A percentile compares a stretch with the other conserved stretches of the same genome.
These are phyloP conservation scores for Euwallacea fornicatus DNA, from an alignment of 1,140 invertebrate genomes.

Conservation along the genomic window DNA sequence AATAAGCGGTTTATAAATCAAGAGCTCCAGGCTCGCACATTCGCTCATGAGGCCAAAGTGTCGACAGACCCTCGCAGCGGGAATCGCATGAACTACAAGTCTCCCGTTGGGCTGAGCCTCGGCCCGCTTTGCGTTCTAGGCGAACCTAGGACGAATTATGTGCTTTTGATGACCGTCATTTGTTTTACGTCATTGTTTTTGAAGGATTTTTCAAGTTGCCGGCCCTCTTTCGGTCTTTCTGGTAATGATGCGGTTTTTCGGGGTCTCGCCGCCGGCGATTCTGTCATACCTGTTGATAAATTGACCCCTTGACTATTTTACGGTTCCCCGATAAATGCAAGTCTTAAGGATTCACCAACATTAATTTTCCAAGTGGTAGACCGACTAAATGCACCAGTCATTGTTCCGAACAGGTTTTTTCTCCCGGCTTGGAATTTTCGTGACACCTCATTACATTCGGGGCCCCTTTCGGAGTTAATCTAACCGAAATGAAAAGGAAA, in stretches of 20 bases:
- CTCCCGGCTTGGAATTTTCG: not conserved
- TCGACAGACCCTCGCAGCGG: constrained; percentile 41
- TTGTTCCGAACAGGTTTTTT: not conserved
- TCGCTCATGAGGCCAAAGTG: constrained; percentile 38
- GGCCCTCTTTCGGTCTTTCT: constrained; percentile 11
- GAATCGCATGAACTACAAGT: constrained; percentile 40
- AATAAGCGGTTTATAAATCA: constrained; percentile 34
- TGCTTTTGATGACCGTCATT: constrained; percentile 36
- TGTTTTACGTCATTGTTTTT: constrained; percentile 36
- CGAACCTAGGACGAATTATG: constrained; percentile 34
- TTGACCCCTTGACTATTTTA: constrained; percentile 13
- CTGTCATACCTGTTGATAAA: constrained; percentile 19
- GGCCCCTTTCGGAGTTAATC: constrained; percentile 29
- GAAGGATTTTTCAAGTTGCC: constrained; percentile 15
- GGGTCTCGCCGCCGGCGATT: constrained; percentile 19
- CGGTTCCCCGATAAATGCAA: not conserved
- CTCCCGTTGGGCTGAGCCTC: constrained; percentile 27
- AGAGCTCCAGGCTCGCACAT: constrained; percentile 25
- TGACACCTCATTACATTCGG: constrained; percentile 27
- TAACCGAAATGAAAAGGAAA: constrained; percentile 40
- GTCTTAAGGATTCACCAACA: not conserved
- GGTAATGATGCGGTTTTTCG: constrained; percentile 9
- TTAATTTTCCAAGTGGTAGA: not conserved
- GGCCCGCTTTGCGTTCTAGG: constrained; percentile 28
- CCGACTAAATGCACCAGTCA: not conserved